A percentile compares a stretch with the other conserved stretches of the same genome.
phyloP scores from a whole-genome alignment of 2,113 vertebrate species.

The Crotalus viridis region DNA sequence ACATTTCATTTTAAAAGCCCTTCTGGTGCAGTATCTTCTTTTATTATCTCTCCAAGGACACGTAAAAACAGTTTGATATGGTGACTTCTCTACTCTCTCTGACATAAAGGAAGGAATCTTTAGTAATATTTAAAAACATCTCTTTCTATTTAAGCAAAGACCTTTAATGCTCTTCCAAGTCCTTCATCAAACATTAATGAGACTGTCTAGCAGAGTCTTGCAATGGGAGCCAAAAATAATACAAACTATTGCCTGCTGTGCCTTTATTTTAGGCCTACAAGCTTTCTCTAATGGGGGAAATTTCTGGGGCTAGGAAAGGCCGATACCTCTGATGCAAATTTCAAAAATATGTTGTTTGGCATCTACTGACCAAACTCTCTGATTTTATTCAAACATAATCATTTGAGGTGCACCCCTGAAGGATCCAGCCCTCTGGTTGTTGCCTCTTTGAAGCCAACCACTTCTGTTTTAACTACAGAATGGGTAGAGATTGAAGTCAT shows the following conservation, averaged over 20 bases:
- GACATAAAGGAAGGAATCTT: constrained; percentile 40
- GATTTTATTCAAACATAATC: background rate
- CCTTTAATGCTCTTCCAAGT: constrained; percentile 47
- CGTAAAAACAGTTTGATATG: constrained; percentile 39
- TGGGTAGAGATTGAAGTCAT: background rate
- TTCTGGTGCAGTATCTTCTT: constrained; percentile 39
- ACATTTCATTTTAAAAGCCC: constrained; percentile 43
- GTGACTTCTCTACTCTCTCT: constrained; percentile 21
- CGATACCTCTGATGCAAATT: background rate
- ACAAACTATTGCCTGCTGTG: constrained; percentile 4
- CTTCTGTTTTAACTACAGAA: background rate
- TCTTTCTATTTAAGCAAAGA: constrained; percentile 26
- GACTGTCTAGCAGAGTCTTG: constrained; percentile 28
- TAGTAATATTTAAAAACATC: constrained; percentile 53
- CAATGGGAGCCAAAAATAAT: constrained; percentile 22
- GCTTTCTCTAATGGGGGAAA: background rate
- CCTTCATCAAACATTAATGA: constrained; percentile 60
- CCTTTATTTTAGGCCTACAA: background rate
- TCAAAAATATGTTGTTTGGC: background rate
- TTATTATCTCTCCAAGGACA: constrained; percentile 35
- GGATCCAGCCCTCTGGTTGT: background rate
- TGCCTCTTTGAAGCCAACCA: background rate
- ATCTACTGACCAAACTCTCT: background rate
- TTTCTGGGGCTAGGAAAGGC: background rate
- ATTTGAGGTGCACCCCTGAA: background rate